phyloP scores from a whole-genome alignment of 2,888 invertebrate genomes.

The Synanthedon vespiformis region DNA sequence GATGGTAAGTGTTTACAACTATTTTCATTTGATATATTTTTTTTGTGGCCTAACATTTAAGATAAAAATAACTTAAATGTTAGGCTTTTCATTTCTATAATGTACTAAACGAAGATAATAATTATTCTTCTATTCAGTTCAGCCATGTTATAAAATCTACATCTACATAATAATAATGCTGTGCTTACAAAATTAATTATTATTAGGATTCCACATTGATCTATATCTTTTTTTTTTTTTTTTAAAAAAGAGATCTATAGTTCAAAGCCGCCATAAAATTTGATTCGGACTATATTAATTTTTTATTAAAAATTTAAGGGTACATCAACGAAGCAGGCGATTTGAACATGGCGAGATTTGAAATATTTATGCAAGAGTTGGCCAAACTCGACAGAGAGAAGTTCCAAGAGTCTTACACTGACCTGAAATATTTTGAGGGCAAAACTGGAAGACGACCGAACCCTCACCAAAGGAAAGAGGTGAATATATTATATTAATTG shows the following conservation, averaged over 20 bases:
- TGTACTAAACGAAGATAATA: no score
- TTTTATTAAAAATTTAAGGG: slow-evolving; percentile 63
- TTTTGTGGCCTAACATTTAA: no score
- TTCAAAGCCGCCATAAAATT: no score
- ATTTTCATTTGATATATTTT: background rate
- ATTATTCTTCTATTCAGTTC: background rate
- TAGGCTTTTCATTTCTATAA: no score
- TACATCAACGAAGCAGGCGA: slow-evolving; percentile 93
- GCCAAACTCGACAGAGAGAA: slow-evolving; percentile 79
- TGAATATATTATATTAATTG: slow-evolving; percentile 7
- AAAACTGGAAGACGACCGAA: slow-evolving; percentile 78
- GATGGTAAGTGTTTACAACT: slow-evolving; percentile 75
- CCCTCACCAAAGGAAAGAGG: slow-evolving; percentile 50
- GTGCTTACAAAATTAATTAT: background rate
- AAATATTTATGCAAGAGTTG: slow-evolving; percentile 83
- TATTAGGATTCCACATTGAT: no score
- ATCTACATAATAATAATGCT: background rate
- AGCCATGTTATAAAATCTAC: background rate
- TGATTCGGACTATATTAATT: no score
- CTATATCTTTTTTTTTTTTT: no score
- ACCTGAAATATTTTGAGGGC: slow-evolving; percentile 84
- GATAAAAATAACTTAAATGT: no score
- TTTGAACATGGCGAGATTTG: slow-evolving; percentile 85
- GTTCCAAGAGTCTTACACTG: slow-evolving; percentile 82
- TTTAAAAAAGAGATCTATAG: no score